phyloP scores from a whole-genome alignment of 2,113 vertebrate genomes.

The Eleginops maclovinus region DNA sequence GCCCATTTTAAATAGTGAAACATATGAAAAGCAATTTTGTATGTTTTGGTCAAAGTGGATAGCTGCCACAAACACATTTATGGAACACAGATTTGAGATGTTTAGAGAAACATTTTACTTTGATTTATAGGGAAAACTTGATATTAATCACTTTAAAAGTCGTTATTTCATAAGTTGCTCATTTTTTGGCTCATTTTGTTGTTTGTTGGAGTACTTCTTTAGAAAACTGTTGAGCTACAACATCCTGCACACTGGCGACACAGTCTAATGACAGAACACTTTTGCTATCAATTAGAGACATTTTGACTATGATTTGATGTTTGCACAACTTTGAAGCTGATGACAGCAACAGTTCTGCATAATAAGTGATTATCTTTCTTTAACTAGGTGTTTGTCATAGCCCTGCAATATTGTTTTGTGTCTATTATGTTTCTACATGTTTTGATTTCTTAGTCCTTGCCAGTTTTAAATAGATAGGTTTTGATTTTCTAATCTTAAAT shows the following conservation, averaged over 20 bases:
- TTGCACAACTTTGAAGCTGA: constrained; percentile 23
- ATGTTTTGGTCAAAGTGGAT: too few relatives aligned
- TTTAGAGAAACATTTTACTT: too few relatives aligned
- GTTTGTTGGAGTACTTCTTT: not conserved
- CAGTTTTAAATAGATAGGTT: not conserved
- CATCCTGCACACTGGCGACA: not conserved
- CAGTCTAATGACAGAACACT: not conserved
- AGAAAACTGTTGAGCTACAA: not conserved
- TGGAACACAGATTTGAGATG: too few relatives aligned
- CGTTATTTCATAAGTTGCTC: too few relatives aligned
- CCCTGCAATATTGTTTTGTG: not conserved
- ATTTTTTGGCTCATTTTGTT: too few relatives aligned
- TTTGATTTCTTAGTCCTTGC: not conserved
- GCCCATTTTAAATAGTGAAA: too few relatives aligned
- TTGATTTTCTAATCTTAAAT: not conserved
- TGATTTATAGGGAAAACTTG: too few relatives aligned
- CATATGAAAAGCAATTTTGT: too few relatives aligned
- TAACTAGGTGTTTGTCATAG: constrained; percentile 6
- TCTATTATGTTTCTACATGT: not conserved
- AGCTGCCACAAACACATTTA: too few relatives aligned
- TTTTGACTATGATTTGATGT: constrained; percentile 17
- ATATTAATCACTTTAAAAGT: too few relatives aligned
- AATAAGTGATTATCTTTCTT: not conserved
- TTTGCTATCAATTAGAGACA: not conserved
- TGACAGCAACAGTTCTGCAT: not conserved